Percentiles rank a stretch among this genome's conserved stretches.
Evolutionary conservation across 2,113 vertebrate genomes (phyloP).

Genomic region (Stictonetta naevosa): DNA sequence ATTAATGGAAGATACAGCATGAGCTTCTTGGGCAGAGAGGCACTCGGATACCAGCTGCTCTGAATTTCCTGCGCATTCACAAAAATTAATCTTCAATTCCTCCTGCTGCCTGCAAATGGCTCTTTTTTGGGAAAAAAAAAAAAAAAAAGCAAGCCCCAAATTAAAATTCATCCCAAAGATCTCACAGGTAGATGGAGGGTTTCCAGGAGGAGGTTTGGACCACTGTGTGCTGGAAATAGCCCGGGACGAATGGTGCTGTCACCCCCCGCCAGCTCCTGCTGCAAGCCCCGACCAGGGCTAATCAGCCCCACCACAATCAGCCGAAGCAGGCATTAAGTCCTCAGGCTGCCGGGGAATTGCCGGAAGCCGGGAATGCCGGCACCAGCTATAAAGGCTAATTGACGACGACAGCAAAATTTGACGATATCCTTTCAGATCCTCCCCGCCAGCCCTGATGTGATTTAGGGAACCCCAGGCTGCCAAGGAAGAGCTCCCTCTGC

Average conservation of each 20-base stretch:
- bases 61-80: neutral
- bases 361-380: fast-evolving
- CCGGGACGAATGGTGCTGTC: neutral
- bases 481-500: neutral
- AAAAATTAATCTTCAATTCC: neutral
- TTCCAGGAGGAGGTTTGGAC: neutral
- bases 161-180: neutral
- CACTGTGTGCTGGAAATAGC: neutral
- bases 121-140: neutral
- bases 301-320: neutral
- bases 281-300: neutral
- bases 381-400: neutral
- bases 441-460: neutral
- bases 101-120: neutral
- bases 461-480: neutral
- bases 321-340: neutral
- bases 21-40: neutral
- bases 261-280: neutral
- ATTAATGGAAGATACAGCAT: neutral
- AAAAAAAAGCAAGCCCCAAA: neutral
- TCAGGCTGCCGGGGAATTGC: neutral
- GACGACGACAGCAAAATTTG: neutral
- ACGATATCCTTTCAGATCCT: neutral
- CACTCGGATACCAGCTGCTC: neutral
- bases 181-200: fast-evolving